Conservation (phyloP, 2,888 invertebrate genomes). For the Rhyacophila evoluta region DNA sequence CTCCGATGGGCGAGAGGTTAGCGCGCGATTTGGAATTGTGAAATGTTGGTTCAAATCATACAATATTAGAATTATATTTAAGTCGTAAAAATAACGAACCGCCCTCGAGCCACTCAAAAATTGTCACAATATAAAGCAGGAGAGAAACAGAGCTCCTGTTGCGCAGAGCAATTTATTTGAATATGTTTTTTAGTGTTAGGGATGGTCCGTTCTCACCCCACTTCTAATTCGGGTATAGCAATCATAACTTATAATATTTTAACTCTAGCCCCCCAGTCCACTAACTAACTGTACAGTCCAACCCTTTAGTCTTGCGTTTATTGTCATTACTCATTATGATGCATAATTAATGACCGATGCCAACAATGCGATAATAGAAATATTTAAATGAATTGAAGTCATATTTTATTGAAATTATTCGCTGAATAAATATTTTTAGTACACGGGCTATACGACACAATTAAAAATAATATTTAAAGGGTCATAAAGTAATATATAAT, state of each 20-base stretch:
- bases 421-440: background rate
- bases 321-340: conserved; percentile 33
- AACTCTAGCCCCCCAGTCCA: background rate
- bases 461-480: background rate
- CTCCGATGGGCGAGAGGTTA: too few relatives aligned
- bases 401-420: conserved; percentile 37
- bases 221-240: background rate
- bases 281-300: background rate
- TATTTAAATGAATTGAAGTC: conserved; percentile 41
- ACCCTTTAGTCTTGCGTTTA: conserved; percentile 29
- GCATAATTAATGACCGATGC: conserved; percentile 45
- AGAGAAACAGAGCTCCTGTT: conserved; percentile 52
- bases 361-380: conserved; percentile 44
- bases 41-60: too few relatives aligned
- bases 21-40: too few relatives aligned
- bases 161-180: conserved; percentile 49
- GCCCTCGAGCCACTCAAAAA: background rate
- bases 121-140: conserved; percentile 33
- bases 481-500: background rate
- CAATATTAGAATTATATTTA: too few relatives aligned
- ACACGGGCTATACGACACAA: background rate
- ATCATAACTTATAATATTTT: background rate
- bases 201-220: conserved; percentile 12
- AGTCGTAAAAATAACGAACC: background rate
- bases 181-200: conserved; percentile 37